Evolutionary conservation across 2,113 vertebrate species (phyloP).

Genomic region (Chionomys nivalis): DNA sequence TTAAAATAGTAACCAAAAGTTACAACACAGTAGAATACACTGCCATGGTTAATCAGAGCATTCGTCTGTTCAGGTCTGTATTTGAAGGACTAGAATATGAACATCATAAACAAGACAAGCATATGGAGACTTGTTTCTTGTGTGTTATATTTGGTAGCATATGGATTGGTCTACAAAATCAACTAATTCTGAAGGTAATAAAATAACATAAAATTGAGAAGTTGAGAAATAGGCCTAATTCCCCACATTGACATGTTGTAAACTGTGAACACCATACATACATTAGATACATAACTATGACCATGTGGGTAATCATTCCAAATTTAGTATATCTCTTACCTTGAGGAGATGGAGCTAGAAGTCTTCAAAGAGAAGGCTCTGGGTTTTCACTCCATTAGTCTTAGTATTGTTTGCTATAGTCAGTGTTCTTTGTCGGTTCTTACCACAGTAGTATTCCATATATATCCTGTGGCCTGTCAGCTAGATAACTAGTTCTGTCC

Average conservation of each 20-base stretch:
- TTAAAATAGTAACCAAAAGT: constrained; percentile 43
- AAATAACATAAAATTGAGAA: constrained; percentile 43
- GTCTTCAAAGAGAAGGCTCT: background rate
- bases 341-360: background rate
- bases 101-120: constrained; percentile 44
- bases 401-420: background rate
- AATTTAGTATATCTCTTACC: background rate
- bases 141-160: constrained; percentile 49
- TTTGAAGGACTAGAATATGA: constrained; percentile 21
- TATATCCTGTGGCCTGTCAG: background rate
- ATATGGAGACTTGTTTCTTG: constrained; percentile 46
- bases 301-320: constrained; percentile 10
- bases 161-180: constrained; percentile 35
- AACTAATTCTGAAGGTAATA: constrained; percentile 49
- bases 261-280: background rate
- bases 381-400: background rate
- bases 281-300: background rate
- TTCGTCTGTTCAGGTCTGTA: background rate
- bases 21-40: constrained; percentile 19
- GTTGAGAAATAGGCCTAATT: constrained; percentile 3
- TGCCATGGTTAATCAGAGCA: constrained; percentile 36
- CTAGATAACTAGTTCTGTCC: background rate
- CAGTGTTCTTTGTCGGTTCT: background rate
- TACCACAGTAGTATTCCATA: too few relatives aligned
- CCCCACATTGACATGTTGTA: background rate